Base-by-base conservation (phyloP, 2,888 invertebrate species). In the Priocnemis perturbator region DNA sequence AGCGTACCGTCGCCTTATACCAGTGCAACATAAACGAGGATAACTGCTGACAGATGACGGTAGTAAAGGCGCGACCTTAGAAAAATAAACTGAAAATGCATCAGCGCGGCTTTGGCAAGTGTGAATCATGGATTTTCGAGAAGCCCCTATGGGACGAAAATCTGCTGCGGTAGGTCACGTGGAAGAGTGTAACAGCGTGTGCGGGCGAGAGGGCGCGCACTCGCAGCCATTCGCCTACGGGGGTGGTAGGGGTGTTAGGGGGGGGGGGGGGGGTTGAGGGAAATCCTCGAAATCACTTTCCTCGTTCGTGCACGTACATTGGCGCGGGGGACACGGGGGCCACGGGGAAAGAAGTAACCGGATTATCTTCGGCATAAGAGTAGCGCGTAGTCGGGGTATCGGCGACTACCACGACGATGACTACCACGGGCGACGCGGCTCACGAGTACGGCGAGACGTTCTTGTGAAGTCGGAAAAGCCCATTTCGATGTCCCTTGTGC, bases 401-500 rank as follows among this genome's bases (percentile, higher is more conserved):
- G 60, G 21, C 26, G 21, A 60, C 23, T 50, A 20, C 37, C 44
- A 64, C n/a, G 63, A 57, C 19, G 52, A 44, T 47, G 57, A 50
- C 9, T 48, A 50, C 26, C n/a, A 26, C 26, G 50, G 56, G 57
- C 55, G 53, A 48, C 23, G n/a, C 37, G 44, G 17, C 37, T 66
- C 47, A 67, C 67, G 68, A 47, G 37, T 9, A 11, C 20, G 48
- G 48, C 23, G 21, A 47, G 50, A 47, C 30, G 76, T 68, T 74
- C 81, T 76, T 81, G 75, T 76, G 74, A 76, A 76, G 71, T 76
- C 64, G 74, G 71, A 76, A 83, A 84, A 84, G 78, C 81, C 78
- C 81, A 82, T 84, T 83, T 81, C 81, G 77, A 76, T 77, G 81
- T 76, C 80, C 81, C 74, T 80, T 78, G 78, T 79, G 79, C 78